phyloP scores from a whole-genome alignment of 2,113 vertebrate genomes.

The Cyanistes caeruleus region DNA sequence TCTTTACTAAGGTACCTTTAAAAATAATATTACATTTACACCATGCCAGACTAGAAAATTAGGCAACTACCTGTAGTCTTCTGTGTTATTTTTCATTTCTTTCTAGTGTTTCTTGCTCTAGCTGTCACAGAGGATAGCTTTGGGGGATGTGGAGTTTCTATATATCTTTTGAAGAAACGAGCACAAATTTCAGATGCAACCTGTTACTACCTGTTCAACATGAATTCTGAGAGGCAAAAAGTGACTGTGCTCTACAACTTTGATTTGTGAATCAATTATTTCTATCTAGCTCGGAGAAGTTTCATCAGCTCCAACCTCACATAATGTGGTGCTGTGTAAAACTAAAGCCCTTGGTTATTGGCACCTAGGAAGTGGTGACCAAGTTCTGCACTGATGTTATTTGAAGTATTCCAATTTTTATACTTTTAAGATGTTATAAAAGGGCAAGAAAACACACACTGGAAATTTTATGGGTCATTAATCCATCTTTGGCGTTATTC shows the following conservation, averaged over 20 bases:
- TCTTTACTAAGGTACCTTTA: background rate
- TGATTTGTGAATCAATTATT: slow-evolving; percentile 37
- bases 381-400: background rate
- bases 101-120: background rate
- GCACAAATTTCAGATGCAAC: background rate
- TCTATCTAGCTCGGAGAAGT: background rate
- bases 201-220: background rate
- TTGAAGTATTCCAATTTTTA: background rate
- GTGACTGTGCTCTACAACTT: background rate
- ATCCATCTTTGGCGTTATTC: background rate
- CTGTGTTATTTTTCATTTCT: background rate
- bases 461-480: background rate
- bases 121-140: background rate
- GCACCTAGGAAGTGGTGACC: background rate
- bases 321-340: background rate
- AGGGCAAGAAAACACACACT: background rate
- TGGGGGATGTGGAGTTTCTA: background rate
- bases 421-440: background rate
- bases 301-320: background rate
- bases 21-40: background rate
- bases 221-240: slow-evolving; percentile 17
- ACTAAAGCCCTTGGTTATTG: background rate
- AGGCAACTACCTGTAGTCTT: background rate
- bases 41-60: background rate
- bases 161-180: slow-evolving; percentile 17